These are phyloP conservation scores for Osmerus mordax DNA, from an alignment of 2,113 vertebrate species.

Conservation along the genomic window DNA sequence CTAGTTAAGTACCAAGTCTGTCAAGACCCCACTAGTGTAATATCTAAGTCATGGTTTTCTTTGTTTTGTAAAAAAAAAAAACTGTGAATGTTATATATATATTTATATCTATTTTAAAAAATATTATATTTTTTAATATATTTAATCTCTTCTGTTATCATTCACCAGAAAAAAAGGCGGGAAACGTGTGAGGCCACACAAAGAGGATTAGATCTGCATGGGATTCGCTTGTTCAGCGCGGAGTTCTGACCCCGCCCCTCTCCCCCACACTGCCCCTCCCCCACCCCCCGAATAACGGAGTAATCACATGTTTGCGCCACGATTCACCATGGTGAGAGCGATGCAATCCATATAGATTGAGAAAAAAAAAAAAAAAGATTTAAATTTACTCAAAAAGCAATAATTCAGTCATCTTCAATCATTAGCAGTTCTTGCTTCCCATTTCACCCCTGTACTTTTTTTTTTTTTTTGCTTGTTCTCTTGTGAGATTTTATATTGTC, in stretches of 20 bases:
- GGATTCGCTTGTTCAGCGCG: slow-evolving; percentile 73
- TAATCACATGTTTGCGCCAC: slow-evolving; percentile 67
- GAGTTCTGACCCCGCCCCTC: slow-evolving; percentile 65
- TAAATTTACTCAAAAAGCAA: slow-evolving; percentile 74
- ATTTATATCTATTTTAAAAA: slow-evolving; percentile 8
- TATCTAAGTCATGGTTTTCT: slow-evolving; percentile 15
- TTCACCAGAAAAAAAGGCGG: slow-evolving; percentile 80
- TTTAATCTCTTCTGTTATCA: slow-evolving; percentile 76
- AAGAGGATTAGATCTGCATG: slow-evolving; percentile 77
- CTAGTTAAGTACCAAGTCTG: too few species aligned
- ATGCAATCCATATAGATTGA: slow-evolving; percentile 68
- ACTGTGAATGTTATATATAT: slow-evolving; percentile 32
- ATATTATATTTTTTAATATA: slow-evolving; percentile 65
- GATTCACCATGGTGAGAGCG: slow-evolving; percentile 66
- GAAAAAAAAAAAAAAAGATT: slow-evolving; percentile 51
- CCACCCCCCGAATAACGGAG: slow-evolving; percentile 59
- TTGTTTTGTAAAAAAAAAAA: slow-evolving; percentile 10
- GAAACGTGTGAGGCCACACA: slow-evolving; percentile 78
- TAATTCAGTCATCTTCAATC: slow-evolving; percentile 62
- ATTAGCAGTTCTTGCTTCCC: slow-evolving; percentile 41
- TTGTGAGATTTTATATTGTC: slow-evolving; percentile 76
- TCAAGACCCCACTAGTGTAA: too few species aligned
- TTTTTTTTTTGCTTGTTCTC: slow-evolving; percentile 68
- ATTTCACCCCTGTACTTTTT: slow-evolving; percentile 47
- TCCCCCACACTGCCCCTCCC: not conserved